Evolutionary conservation across 2,888 invertebrate species (phyloP).

Genomic region (Endotricha flammealis): DNA sequence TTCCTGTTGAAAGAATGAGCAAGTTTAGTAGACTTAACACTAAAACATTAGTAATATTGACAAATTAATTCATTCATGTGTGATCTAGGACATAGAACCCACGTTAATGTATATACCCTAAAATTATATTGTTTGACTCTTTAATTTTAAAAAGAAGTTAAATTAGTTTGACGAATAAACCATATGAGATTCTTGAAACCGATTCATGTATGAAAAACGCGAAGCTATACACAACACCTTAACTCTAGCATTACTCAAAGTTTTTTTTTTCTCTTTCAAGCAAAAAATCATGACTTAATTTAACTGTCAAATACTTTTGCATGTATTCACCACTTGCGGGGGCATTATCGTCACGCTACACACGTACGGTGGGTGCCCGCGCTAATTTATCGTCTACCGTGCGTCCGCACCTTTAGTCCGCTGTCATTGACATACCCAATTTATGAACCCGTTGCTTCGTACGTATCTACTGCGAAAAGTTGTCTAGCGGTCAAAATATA

Average conservation of each 20-base stretch:
- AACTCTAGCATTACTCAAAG: too few species aligned
- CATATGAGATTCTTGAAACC: too few species aligned
- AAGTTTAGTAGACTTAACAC: background rate
- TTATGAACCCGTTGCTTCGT: conserved; percentile 40
- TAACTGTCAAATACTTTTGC: background rate
- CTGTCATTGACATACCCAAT: conserved; percentile 52
- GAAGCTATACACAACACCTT: too few species aligned
- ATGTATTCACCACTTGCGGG: background rate
- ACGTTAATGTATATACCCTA: too few species aligned
- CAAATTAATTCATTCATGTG: background rate
- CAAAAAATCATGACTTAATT: too few species aligned
- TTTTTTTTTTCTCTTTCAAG: too few species aligned
- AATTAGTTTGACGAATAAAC: too few species aligned
- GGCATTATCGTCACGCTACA: background rate
- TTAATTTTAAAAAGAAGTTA: too few species aligned
- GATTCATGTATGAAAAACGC: too few species aligned
- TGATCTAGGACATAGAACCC: too few species aligned
- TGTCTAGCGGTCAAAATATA: background rate
- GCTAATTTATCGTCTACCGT: conserved; percentile 42
- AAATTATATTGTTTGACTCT: too few species aligned
- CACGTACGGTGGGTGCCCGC: conserved; percentile 14
- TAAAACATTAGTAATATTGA: background rate
- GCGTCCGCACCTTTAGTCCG: conserved; percentile 61
- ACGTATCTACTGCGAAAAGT: conserved; percentile 23
- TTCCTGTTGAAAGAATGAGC: conserved; percentile 7